Conservation (phyloP, 2,797 vertebrate genomes). For the Urosaurus nigricauda region DNA sequence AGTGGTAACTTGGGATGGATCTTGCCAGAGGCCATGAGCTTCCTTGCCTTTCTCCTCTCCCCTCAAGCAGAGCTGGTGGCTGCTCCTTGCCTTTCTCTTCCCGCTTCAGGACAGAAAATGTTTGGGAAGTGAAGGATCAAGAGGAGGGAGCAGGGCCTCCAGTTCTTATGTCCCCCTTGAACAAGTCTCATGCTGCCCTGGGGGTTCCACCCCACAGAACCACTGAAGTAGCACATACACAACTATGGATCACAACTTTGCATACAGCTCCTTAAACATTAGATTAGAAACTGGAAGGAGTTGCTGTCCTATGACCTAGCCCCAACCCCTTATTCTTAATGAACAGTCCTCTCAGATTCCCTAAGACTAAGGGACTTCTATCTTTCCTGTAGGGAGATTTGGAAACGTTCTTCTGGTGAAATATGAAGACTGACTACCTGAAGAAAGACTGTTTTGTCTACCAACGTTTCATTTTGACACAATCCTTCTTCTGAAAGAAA, state of each 20-base stretch:
- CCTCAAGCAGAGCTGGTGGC: no score
- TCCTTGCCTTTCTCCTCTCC: no score
- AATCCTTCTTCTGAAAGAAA: background rate
- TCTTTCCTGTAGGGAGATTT: conserved; percentile 1
- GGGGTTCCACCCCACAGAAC: no score
- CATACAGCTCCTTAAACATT: background rate
- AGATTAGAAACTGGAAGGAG: background rate
- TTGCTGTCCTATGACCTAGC: background rate
- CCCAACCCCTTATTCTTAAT: background rate
- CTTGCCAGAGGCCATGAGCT: no score
- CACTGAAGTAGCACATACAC: background rate
- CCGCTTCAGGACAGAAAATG: no score
- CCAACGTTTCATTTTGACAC: background rate
- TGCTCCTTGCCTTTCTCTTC: no score
- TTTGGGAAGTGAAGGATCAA: no score
- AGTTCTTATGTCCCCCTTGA: no score
- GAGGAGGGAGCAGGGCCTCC: no score
- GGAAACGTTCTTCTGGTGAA: conserved; percentile 2
- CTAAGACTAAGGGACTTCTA: background rate
- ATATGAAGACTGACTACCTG: background rate
- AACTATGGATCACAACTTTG: background rate
- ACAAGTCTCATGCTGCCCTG: no score
- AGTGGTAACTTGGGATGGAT: no score
- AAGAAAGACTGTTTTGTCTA: background rate
- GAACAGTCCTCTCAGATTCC: background rate